These are phyloP conservation scores for Dynastes hyllus DNA, from an alignment of 2,888 invertebrate species.

Conservation along the genomic window DNA sequence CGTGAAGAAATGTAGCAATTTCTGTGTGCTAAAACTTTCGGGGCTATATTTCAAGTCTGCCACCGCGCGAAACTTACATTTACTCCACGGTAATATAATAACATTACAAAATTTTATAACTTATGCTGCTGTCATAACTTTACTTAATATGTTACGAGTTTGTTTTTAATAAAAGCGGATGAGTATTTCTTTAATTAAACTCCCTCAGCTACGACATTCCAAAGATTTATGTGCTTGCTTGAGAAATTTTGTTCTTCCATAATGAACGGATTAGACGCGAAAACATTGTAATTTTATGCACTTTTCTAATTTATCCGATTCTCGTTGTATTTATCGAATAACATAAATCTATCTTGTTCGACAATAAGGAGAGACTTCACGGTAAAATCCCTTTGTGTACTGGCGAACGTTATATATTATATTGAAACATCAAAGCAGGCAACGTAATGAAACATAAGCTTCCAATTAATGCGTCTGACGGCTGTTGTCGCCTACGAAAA, in stretches of 20 bases:
- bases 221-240: background rate
- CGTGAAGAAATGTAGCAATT: constrained; percentile 58
- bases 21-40: constrained; percentile 55
- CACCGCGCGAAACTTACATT: constrained; percentile 41
- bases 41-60: constrained; percentile 56
- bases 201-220: constrained; percentile 12
- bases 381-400: no score
- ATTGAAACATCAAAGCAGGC: no score
- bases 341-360: no score
- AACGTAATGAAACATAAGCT: no score
- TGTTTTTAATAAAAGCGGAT: constrained; percentile 42
- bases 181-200: constrained; percentile 43
- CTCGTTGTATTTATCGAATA: no score
- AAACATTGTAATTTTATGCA: no score
- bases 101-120: constrained; percentile 51
- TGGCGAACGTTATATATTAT: no score
- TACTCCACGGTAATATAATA: constrained; percentile 48
- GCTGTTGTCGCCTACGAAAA: no score
- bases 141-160: constrained; percentile 47
- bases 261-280: background rate
- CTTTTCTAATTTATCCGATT: no score
- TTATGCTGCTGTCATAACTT: constrained; percentile 48
- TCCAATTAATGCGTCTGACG: no score
- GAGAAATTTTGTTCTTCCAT: background rate
- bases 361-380: no score